These are phyloP conservation scores for Centropus unirufus DNA, from an alignment of 2,113 vertebrate genomes.

Conservation along the genomic window DNA sequence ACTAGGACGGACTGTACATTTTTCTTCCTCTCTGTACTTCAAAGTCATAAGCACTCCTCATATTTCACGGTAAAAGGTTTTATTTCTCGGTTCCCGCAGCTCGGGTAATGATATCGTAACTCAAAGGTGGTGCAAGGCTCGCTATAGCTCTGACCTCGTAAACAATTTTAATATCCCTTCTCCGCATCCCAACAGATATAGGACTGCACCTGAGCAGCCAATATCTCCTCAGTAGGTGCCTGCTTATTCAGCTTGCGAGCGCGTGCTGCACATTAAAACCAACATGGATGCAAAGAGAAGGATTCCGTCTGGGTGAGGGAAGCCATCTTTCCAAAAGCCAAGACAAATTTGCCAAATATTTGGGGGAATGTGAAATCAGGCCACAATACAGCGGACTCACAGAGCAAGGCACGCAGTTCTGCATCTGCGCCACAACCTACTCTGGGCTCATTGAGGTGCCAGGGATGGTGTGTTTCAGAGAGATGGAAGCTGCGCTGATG, in stretches of 20 bases:
- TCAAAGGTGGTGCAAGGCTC: conserved; percentile 36
- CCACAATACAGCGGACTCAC: not conserved
- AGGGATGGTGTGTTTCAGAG: accelerated
- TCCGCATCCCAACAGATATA: not conserved
- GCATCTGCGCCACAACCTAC: not conserved
- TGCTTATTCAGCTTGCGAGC: not conserved
- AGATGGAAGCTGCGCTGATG: accelerated
- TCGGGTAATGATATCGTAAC: conserved; percentile 68
- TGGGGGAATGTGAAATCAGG: not conserved
- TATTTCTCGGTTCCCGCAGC: conserved; percentile 51
- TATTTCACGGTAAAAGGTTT: conserved; percentile 58
- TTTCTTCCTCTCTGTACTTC: conserved; percentile 36
- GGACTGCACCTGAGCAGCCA: not conserved
- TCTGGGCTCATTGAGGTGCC: not conserved
- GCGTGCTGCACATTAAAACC: not conserved
- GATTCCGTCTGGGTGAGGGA: not conserved
- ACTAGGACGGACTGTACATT: not conserved
- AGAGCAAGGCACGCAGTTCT: not conserved
- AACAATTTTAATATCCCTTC: conserved; percentile 58
- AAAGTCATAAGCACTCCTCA: conserved; percentile 47
- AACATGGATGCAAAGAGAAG: not conserved
- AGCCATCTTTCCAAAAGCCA: not conserved
- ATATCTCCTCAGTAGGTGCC: not conserved
- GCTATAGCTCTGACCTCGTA: conserved; percentile 19
- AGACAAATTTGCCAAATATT: not conserved